A percentile compares a stretch with the other conserved stretches of the same genome.
Conservation (phyloP, 2,888 invertebrate genomes). For the Trypoxylon attenuatum region DNA sequence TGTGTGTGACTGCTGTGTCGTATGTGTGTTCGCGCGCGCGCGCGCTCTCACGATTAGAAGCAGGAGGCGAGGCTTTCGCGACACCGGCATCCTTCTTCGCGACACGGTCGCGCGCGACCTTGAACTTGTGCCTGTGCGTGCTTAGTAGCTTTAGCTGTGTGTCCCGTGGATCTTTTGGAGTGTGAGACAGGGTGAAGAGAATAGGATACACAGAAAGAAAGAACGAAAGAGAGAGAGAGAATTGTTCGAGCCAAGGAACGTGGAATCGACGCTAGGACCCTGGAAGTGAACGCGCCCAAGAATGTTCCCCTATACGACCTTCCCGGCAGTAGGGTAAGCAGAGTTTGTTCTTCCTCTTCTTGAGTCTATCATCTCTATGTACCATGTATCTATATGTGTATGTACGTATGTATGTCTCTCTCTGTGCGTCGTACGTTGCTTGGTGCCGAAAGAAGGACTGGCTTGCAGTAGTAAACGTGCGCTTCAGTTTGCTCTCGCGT, state of each 20-base stretch:
- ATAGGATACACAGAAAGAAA: constrained; percentile 1
- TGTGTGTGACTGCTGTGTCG: background rate
- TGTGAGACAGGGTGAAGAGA: constrained; percentile 13
- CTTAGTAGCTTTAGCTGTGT: constrained; percentile 21
- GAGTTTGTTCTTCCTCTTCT: background rate
- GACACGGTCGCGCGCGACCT: constrained; percentile 44
- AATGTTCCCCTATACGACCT: constrained; percentile 73
- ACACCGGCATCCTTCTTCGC: no score
- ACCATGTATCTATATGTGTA: constrained; percentile 13
- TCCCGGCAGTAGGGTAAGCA: constrained; percentile 71
- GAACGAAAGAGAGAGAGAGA: background rate
- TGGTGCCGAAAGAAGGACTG: constrained; percentile 12
- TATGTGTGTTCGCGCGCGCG: background rate
- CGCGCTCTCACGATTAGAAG: background rate
- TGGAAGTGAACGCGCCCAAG: constrained; percentile 35
- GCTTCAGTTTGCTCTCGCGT: background rate
- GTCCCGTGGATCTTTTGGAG: constrained; percentile 23
- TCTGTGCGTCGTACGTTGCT: background rate
- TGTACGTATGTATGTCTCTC: background rate
- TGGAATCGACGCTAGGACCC: constrained; percentile 23
- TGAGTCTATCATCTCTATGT: background rate
- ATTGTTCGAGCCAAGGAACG: background rate
- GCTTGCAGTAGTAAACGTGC: constrained; percentile 15
- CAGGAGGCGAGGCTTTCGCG: no score
- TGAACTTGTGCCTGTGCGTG: constrained; percentile 52